Conservation (phyloP, 2,113 vertebrate genomes). For the Ciconia stormi region DNA sequence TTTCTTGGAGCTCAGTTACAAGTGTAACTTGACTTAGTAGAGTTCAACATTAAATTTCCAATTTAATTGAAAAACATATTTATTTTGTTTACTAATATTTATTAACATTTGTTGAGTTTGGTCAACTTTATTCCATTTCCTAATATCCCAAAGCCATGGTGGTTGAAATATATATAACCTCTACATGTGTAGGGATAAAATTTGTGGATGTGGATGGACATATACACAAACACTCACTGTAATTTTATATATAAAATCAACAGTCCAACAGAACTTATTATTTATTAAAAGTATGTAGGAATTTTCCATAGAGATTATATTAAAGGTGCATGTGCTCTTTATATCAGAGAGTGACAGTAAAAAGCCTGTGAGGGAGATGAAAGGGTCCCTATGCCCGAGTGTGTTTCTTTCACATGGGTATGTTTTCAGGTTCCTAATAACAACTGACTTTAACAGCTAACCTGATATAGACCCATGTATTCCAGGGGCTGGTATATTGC, state of each 20-base stretch:
- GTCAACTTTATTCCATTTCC: background rate
- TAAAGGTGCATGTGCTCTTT: background rate
- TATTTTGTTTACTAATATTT: background rate
- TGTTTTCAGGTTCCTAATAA: background rate
- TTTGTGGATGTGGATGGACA: background rate
- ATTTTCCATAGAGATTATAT: background rate
- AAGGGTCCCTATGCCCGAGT: accelerated
- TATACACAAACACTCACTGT: background rate
- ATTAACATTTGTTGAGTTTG: background rate
- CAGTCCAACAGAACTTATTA: background rate
- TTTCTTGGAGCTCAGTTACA: background rate
- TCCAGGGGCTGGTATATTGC: background rate
- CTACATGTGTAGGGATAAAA: accelerated
- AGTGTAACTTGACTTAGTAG: background rate
- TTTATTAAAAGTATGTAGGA: accelerated
- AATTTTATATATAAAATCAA: background rate
- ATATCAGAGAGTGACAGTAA: background rate
- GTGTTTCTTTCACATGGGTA: background rate
- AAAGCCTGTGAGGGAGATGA: background rate
- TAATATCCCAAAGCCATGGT: background rate
- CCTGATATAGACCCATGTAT: background rate
- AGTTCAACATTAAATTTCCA: background rate
- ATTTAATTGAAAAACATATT: background rate
- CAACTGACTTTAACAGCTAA: background rate
- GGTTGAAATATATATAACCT: background rate